Evolutionary conservation across 2,113 vertebrate genomes (phyloP).

Genomic region (Galeopterus variegatus): DNA sequence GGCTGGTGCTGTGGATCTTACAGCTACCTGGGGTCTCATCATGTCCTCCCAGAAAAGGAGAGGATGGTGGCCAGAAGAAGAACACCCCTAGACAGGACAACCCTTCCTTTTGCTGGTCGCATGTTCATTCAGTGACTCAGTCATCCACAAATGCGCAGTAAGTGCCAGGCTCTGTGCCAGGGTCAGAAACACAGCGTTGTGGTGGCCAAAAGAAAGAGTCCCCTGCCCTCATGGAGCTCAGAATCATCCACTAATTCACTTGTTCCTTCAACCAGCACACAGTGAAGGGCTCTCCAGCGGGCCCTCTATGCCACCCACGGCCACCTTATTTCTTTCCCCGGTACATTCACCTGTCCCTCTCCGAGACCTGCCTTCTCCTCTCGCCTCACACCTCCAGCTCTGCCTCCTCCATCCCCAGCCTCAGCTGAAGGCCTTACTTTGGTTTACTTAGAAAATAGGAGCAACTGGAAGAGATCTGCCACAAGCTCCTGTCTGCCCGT

Average conservation of each 20-base stretch:
- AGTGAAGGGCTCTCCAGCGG: neutral
- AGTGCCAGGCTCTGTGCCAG: neutral
- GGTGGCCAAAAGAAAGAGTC: neutral
- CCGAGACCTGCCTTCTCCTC: neutral
- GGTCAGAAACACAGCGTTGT: accelerated
- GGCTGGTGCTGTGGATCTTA: neutral
- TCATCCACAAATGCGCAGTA: accelerated
- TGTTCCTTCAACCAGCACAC: neutral
- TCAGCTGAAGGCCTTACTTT: neutral
- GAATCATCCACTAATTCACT: neutral
- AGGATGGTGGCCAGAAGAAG: neutral
- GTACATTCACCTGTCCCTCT: neutral
- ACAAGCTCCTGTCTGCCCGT: neutral
- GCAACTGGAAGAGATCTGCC: neutral
- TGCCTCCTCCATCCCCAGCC: neutral
- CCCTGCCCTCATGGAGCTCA: neutral
- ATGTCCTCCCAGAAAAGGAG: neutral
- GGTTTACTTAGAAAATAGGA: neutral
- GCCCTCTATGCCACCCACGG: neutral
- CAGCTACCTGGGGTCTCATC: neutral
- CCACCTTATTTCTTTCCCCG: neutral
- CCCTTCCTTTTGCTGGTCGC: accelerated
- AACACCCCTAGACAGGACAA: neutral
- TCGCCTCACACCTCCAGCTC: neutral
- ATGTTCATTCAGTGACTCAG: neutral